phyloP scores from a whole-genome alignment of 1,140 invertebrate species.

The Drosophila bifasciata region DNA sequence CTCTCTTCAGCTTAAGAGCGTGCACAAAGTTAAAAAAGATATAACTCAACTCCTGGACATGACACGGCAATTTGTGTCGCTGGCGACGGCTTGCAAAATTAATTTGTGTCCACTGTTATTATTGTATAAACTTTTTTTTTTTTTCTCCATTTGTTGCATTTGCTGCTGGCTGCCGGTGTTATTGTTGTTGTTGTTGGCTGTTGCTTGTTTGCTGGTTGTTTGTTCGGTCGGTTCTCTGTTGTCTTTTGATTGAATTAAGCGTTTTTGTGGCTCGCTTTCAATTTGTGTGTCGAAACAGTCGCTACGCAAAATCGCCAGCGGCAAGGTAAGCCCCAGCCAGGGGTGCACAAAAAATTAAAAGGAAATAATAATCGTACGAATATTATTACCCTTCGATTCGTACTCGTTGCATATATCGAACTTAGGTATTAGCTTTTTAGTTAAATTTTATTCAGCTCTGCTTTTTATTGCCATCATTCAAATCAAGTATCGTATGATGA shows the following conservation, averaged over 20 bases:
- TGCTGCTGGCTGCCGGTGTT: slow-evolving; percentile 23
- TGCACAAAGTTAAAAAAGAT: slow-evolving; percentile 19
- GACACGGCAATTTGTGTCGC: slow-evolving; percentile 80
- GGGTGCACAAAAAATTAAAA: not conserved
- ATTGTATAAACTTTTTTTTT: slow-evolving; percentile 59
- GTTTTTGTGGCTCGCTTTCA: slow-evolving; percentile 58
- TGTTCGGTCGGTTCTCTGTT: slow-evolving; percentile 16
- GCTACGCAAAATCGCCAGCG: slow-evolving; percentile 37
- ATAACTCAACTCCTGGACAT: slow-evolving; percentile 73
- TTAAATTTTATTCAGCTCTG: too few relatives aligned
- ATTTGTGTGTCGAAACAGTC: slow-evolving; percentile 66
- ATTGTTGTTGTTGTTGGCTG: slow-evolving; percentile 50
- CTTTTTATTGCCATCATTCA: too few relatives aligned
- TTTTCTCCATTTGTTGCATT: slow-evolving; percentile 8
- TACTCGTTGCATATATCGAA: too few relatives aligned
- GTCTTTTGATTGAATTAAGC: slow-evolving; percentile 69
- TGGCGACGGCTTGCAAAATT: slow-evolving; percentile 77
- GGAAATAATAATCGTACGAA: too few relatives aligned
- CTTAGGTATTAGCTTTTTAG: not conserved
- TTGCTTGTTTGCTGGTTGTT: slow-evolving; percentile 26
- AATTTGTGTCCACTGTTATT: slow-evolving; percentile 81
- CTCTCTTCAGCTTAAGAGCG: slow-evolving; percentile 8
- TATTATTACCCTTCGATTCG: too few relatives aligned
- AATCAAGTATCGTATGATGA: too few relatives aligned
- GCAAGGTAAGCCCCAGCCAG: slow-evolving; percentile 31